Base-by-base conservation (phyloP, 2,113 vertebrate genomes). In the Aegithalos caudatus region DNA sequence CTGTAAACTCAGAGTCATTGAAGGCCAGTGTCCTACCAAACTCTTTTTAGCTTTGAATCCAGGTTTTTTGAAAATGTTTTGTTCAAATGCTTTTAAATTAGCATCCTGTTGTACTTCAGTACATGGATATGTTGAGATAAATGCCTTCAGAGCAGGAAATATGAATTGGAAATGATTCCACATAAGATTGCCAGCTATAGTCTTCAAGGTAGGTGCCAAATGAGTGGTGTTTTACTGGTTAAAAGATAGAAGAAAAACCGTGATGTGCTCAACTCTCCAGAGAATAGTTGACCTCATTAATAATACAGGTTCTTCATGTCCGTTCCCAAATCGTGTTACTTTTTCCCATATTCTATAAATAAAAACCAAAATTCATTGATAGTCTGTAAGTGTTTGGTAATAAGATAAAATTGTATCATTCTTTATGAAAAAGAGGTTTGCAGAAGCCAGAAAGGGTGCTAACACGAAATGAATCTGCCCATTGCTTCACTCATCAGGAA, bases 401-500 rank as follows among this genome's bases (percentile, higher is more conserved):
- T 78, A 47, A 33, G 20, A 1, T 60, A 22, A 73, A 66, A 31
- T 29, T 14, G 6, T 8, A 25, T 56, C 4, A 38, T 57, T 71
- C 37, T 53, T 76, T 23, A 40, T 22, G n/a, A 33, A 74, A 71
- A 74, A 56, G 8, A 31, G 19, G 14, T 57, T 94, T 90, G 18
- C 8, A 56, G 8, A 56, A 35, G 4, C 33, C 13, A 48, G 10
- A 70, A 70, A 35, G 38, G 3, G 12, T 40, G 8, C 7, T 61
- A 88, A 65, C 4, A 60, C 2, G 0, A 0, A 18, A 14, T n/a
- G 2, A 58, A 45, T 76, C 29, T 77, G 5, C 8, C 25, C 13
- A 10, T 58, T 89, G 3, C 5, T 11, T 86, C 42, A 42, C 56
- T 88, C 31, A 35, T 53, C 37, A 71, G 51, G 10, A 64, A 10